Evolutionary conservation across 1,140 invertebrate species (phyloP).

Genomic region (Hypsibius dujardini): DNA sequence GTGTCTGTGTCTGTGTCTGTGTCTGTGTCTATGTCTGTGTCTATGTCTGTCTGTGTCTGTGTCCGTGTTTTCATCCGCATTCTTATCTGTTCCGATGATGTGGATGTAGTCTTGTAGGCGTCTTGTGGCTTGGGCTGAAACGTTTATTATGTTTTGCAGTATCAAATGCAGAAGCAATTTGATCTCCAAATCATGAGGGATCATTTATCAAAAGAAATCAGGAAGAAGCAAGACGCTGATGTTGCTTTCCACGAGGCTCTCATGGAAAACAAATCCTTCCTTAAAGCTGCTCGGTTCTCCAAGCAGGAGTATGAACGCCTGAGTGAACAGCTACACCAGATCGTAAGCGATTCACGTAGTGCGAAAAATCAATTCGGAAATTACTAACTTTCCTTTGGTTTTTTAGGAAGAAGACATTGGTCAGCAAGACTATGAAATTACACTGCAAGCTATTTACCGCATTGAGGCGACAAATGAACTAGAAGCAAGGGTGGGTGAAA

Average conservation of each 20-base stretch:
- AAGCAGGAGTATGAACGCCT: background rate
- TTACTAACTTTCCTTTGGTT: too few species aligned
- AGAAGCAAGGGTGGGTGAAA: background rate
- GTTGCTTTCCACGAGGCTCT: background rate
- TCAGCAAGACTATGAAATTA: constrained; percentile 13
- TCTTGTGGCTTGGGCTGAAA: too few species aligned
- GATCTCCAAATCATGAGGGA: background rate
- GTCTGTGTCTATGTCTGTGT: too few species aligned
- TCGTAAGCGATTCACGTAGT: background rate
- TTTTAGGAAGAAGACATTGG: constrained; percentile 7
- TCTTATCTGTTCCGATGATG: too few species aligned
- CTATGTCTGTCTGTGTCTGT: too few species aligned
- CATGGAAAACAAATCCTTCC: constrained; percentile 13
- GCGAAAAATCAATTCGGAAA: background rate
- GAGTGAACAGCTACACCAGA: background rate
- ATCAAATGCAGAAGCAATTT: background rate
- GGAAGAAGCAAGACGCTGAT: constrained; percentile 6
- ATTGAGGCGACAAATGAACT: background rate
- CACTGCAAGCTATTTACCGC: background rate
- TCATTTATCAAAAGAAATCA: background rate
- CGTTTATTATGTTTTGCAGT: background rate
- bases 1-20: too few species aligned
- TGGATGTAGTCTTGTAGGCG: too few species aligned
- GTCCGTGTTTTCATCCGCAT: too few species aligned
- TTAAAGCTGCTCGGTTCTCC: constrained; percentile 1